These are phyloP conservation scores for Nymphalis io DNA, from an alignment of 1,140 invertebrate species.

Conservation along the genomic window DNA sequence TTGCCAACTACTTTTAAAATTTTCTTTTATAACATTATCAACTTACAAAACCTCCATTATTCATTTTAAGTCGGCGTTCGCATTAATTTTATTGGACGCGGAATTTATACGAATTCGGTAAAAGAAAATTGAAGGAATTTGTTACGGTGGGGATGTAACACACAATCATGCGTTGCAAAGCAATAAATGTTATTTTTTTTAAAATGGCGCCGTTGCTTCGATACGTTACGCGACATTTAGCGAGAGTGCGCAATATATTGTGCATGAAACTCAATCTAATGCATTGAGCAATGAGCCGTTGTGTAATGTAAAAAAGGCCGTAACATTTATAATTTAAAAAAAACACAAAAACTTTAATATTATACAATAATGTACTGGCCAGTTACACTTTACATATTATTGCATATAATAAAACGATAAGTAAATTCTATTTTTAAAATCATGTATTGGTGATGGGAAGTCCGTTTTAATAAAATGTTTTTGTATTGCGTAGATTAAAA, in stretches of 20 bases:
- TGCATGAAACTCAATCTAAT: constrained; percentile 67
- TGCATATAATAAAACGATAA: not conserved
- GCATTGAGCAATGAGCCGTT: constrained; percentile 28
- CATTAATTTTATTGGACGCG: constrained; percentile 38
- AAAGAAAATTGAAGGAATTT: constrained; percentile 49
- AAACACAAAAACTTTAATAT: not conserved
- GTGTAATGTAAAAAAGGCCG: not conserved
- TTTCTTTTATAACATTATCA: constrained; percentile 16
- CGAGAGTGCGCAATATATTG: constrained; percentile 58
- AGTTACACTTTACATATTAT: not conserved
- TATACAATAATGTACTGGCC: not conserved
- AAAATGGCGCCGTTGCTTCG: constrained; percentile 50
- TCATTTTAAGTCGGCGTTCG: constrained; percentile 19
- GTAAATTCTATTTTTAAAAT: too few species aligned
- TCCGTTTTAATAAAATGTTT: not conserved
- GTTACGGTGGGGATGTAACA: constrained; percentile 48
- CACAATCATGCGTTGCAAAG: constrained; percentile 27
- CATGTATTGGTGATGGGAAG: not conserved
- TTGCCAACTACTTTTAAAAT: constrained; percentile 7
- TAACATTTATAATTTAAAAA: too few species aligned
- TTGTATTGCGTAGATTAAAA: not conserved
- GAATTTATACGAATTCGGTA: constrained; percentile 42
- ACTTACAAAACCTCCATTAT: constrained; percentile 15
- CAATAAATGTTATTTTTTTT: constrained; percentile 62
- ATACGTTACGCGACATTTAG: constrained; percentile 72